These are phyloP conservation scores for Corvus cornix DNA, from an alignment of 2,113 vertebrate species.

Conservation along the genomic window DNA sequence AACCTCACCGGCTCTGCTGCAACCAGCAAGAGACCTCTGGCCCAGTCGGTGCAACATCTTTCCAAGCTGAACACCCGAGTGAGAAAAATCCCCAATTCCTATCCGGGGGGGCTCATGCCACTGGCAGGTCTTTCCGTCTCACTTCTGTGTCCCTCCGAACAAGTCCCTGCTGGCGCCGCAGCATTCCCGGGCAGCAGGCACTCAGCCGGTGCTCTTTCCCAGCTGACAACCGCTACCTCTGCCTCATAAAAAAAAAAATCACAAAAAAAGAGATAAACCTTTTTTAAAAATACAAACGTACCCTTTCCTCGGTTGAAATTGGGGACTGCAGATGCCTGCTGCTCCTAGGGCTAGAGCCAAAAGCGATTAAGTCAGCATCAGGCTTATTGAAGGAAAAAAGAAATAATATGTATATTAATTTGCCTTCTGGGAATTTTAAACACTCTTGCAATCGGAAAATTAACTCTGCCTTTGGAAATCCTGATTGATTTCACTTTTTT, in stretches of 20 bases:
- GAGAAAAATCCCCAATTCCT: neutral
- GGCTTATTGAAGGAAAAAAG: neutral
- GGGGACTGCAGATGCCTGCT: neutral
- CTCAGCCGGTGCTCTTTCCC: neutral
- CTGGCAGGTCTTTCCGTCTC: rapidly evolving
- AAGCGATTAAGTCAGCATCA: neutral
- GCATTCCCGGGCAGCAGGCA: neutral
- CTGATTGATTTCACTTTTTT: neutral
- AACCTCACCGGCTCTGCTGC: neutral
- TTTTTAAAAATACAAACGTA: neutral
- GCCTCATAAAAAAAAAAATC: neutral
- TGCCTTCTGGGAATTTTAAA: slow-evolving; percentile 32
- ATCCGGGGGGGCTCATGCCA: neutral
- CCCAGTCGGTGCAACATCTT: neutral
- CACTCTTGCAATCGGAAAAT: neutral
- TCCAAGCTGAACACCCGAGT: neutral
- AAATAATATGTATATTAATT: neutral
- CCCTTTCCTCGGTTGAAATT: neutral
- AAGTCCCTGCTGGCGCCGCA: rapidly evolving
- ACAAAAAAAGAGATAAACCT: neutral
- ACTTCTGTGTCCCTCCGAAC: neutral
- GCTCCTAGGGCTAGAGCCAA: neutral
- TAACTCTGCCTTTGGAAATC: neutral
- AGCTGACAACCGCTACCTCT: neutral
- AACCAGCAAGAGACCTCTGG: neutral